Evolutionary conservation across 1,140 invertebrate genomes (phyloP), one percentile per base, ranked within the genome.

Genomic region (Drosophila pruinosa): DNA sequence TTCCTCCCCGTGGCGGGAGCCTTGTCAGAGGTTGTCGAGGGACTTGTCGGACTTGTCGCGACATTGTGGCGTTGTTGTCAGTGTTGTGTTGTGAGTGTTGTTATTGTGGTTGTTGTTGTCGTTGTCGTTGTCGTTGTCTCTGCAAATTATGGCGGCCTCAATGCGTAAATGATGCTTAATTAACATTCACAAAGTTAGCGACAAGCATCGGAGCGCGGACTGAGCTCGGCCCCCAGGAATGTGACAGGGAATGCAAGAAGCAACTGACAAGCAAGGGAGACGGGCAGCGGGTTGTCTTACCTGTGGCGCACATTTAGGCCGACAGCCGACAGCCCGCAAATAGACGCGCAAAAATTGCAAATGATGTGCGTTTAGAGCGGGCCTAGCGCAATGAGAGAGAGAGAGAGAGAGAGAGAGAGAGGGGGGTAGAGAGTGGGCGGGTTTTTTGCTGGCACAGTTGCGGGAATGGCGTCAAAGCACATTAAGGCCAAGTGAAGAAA

Each of bases 81-180:
- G 14, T 22, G 39, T 24, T 61, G 57, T 61, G 26, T 47, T 61
- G 26, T 47, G 21, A 24, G 10, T 50, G 47, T 34, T 50, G 47
- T 31, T 50, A 31, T 31, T 58, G 54, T 45, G 14, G 38, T 19
- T 41, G 24, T 36, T 45, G 52, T 21, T 43, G 28, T 41, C 22
- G 21, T 21, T 43, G 14, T 54, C 36, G 62, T 38, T 64, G 59
- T 26, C 56, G 78, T 86, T 86, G 80, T 83, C 80, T 34, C 61
- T 79, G 79, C 79, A 78, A 83, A 83, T 83, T 83, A 83, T 83
- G 80, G 81, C 81, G 76, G 81, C 81, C 80, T 73, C 81, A 83
- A 83, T 83, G 80, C 80, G 80, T 83, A 83, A 83, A 83, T 83
- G 76, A 83, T 83, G 80, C 80, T 83, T 85, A 85, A 85, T 85